Evolutionary conservation across 2,888 invertebrate species (phyloP).

Genomic region (Atethmia centrago): DNA sequence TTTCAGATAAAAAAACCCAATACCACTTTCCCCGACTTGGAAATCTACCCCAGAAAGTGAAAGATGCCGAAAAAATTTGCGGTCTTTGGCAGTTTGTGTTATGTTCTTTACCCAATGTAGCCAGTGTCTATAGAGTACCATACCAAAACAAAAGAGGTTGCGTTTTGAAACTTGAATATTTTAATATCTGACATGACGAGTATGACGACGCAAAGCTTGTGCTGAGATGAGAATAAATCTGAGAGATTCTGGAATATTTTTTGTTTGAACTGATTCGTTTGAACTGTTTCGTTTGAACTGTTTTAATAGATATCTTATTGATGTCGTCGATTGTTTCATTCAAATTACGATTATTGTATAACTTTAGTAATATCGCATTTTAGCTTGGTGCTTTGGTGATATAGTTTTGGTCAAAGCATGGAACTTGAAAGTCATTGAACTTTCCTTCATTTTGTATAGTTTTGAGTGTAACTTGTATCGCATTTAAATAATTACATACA

Average conservation of each 20-base stretch:
- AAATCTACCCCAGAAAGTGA: background rate
- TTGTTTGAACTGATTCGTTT: too few relatives aligned
- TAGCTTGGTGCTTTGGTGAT: background rate
- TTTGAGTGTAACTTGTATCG: background rate
- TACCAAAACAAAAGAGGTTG: background rate
- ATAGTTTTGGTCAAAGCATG: background rate
- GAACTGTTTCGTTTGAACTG: background rate
- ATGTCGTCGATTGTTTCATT: background rate
- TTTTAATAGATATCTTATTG: background rate
- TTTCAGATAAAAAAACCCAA: background rate
- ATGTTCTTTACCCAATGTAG: background rate
- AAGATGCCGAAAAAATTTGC: background rate
- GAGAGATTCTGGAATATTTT: slow-evolving; percentile 2
- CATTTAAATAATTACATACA: background rate
- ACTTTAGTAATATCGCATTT: background rate
- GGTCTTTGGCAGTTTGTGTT: background rate
- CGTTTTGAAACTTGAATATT: slow-evolving; percentile 29
- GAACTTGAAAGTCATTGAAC: background rate
- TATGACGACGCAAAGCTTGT: background rate
- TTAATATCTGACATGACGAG: slow-evolving; percentile 28
- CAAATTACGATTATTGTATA: background rate
- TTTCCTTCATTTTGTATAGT: background rate
- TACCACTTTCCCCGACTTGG: background rate
- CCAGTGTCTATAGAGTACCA: background rate
- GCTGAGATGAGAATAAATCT: slow-evolving; percentile 13